These are phyloP conservation scores for Sterrhoptilus dennistouni DNA, from an alignment of 2,113 vertebrate genomes.

Conservation along the genomic window DNA sequence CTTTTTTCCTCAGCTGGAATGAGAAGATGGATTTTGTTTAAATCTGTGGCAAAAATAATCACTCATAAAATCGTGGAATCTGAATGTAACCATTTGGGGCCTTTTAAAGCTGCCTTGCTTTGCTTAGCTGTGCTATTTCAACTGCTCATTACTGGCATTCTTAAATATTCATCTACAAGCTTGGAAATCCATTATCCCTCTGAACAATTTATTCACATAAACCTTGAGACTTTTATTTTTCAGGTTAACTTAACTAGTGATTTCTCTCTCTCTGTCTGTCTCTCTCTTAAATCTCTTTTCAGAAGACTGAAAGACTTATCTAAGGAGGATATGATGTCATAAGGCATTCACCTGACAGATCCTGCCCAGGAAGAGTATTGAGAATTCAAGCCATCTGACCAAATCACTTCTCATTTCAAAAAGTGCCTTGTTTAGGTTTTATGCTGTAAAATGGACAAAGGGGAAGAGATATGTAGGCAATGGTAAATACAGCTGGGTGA, in stretches of 20 bases:
- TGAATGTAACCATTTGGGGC: background rate
- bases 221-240: background rate
- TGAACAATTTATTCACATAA: constrained; percentile 3
- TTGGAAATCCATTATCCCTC: constrained; percentile 13
- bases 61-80: background rate
- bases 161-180: constrained; percentile 2
- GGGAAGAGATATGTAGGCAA: background rate
- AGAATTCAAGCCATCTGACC: background rate
- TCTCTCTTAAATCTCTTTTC: constrained; percentile 17
- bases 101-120: constrained; percentile 12
- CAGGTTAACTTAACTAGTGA: background rate
- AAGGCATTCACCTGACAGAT: background rate
- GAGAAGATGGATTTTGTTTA: background rate
- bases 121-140: background rate
- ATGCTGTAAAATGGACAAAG: background rate
- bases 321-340: background rate
- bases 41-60: constrained; percentile 9
- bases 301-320: constrained; percentile 23
- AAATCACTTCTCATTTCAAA: constrained; percentile 8
- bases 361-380: background rate
- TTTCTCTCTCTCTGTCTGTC: background rate
- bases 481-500: background rate
- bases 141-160: background rate
- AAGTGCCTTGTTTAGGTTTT: background rate
- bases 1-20: background rate